A percentile compares a stretch with the other conserved stretches of the same genome.
phyloP scores from a whole-genome alignment of 2,888 invertebrate species.

The Melanargia galathea region DNA sequence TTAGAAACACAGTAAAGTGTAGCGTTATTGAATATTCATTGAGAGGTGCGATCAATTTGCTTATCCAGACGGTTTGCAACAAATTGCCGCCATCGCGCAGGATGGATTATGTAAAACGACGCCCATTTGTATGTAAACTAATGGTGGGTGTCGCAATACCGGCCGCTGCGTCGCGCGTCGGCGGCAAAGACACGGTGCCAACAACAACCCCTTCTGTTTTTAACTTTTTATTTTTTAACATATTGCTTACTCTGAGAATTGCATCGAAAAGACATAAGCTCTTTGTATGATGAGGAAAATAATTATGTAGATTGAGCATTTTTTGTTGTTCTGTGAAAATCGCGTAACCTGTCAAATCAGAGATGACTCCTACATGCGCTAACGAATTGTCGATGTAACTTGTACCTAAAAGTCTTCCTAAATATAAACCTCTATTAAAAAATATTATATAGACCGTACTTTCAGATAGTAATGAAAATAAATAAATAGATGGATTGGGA shows the following conservation, averaged over 20 bases:
- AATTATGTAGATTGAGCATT: no score
- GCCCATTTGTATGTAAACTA: slow-evolving; percentile 81
- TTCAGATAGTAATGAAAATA: no score
- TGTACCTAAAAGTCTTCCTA: no score
- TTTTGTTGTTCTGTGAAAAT: no score
- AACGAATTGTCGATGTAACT: no score
- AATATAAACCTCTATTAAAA: no score
- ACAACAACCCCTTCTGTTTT: slow-evolving; percentile 10
- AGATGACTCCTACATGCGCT: no score
- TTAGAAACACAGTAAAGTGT: slow-evolving; percentile 31
- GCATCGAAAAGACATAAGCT: no score
- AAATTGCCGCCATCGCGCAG: slow-evolving; percentile 75
- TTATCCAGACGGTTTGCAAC: slow-evolving; percentile 76
- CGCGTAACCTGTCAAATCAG: no score
- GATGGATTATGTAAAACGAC: slow-evolving; percentile 81
- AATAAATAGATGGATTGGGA: no score
- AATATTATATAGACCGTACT: no score
- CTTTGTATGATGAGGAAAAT: no score
- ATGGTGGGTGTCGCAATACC: slow-evolving; percentile 70
- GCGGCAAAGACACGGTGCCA: slow-evolving; percentile 50
- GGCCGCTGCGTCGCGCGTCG: slow-evolving; percentile 47
- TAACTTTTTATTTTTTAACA: not conserved
- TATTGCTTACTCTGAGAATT: not conserved
- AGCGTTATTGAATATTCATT: slow-evolving; percentile 63
- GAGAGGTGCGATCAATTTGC: slow-evolving; percentile 73